Evolutionary conservation across 2,797 vertebrate genomes (phyloP), one percentile per base, ranked within the genome.

Genomic region (Eupleurogrammus muticus): DNA sequence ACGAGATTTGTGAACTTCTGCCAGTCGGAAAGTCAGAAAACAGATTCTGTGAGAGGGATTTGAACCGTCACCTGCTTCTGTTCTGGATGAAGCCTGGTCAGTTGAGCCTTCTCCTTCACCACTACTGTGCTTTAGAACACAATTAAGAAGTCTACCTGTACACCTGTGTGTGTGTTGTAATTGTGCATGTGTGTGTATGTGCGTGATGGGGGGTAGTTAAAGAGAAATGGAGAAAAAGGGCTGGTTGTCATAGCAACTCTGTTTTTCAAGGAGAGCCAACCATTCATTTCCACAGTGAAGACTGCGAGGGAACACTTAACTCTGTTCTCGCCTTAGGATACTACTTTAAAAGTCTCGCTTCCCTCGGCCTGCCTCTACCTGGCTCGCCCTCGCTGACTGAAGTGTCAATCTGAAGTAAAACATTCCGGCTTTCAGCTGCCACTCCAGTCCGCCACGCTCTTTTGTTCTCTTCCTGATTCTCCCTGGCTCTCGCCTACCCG

Each of bases 231-330:
- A 91, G 88, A 88, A 90, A n/a, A 90, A 89, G 72, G 83, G 66
- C 77, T 23, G 47, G 94, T 94, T 93, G 88, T 93, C 92, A 94
- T 94, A 90, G 93, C 90, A 94, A 94, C 93, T 88, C 77, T 66
- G 63, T 85, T 90, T 93, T 92, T 90, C 89, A 92, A 92, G 89
- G 87, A 85, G 88, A 92, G 87, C 90, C 90, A 91, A 84, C 91
- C 90, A 90, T 93, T 94, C 89, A 90, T 92, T 93, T 91, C 81
- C 87, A 88, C 89, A 84, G 83, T 88, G 86, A 92, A 87, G 89
- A 90, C 84, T 89, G 86, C 77, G 70, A 90, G 84, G 91, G 79
- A 93, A 92, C 90, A 92, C 92, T 94, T 94, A 93, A 92, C 90
- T 92, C 83, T 88, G 86, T 92, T 90, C 85, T 85, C 60, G 89